Conservation (phyloP, 2,888 invertebrate species). For the Epinotia ramella region DNA sequence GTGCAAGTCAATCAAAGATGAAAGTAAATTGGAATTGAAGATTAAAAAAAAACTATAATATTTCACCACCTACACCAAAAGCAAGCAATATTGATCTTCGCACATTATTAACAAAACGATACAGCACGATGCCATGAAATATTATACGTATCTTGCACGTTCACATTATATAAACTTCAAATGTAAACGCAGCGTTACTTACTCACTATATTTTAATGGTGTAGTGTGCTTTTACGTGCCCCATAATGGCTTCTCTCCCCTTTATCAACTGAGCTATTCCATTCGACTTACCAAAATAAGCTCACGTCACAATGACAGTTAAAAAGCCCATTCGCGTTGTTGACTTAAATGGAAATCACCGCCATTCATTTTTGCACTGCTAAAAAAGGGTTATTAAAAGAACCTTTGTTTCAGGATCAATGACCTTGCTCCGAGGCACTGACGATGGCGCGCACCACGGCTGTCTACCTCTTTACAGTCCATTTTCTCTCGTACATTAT, state of each 20-base stretch:
- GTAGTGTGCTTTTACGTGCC: not conserved
- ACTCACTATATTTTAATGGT: too few relatives aligned
- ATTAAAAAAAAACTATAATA: too few relatives aligned
- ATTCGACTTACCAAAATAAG: slow-evolving; percentile 21
- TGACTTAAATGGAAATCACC: slow-evolving; percentile 26
- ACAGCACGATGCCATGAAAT: too few relatives aligned
- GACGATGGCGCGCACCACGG: slow-evolving; percentile 71
- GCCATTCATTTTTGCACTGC: slow-evolving; percentile 46
- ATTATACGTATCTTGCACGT: not conserved
- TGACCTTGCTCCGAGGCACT: slow-evolving; percentile 63
- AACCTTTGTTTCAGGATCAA: slow-evolving; percentile 76
- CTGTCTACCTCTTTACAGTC: slow-evolving; percentile 77
- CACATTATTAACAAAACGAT: too few relatives aligned
- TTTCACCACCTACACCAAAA: too few relatives aligned
- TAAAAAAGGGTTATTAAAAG: slow-evolving; percentile 67
- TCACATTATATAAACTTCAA: not conserved
- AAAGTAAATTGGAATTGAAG: too few relatives aligned
- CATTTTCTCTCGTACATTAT: slow-evolving; percentile 80
- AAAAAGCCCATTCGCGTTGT: slow-evolving; percentile 15
- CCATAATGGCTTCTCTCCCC: not conserved
- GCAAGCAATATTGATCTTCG: too few relatives aligned
- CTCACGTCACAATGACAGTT: slow-evolving; percentile 17
- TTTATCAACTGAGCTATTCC: not conserved
- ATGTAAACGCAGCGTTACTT: not conserved
- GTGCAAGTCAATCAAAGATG: too few relatives aligned